Evolutionary conservation across 23 tunicate species (phyloP), one percentile per base, ranked within the genome.

Genomic region (Trididemnum miniatum): DNA sequence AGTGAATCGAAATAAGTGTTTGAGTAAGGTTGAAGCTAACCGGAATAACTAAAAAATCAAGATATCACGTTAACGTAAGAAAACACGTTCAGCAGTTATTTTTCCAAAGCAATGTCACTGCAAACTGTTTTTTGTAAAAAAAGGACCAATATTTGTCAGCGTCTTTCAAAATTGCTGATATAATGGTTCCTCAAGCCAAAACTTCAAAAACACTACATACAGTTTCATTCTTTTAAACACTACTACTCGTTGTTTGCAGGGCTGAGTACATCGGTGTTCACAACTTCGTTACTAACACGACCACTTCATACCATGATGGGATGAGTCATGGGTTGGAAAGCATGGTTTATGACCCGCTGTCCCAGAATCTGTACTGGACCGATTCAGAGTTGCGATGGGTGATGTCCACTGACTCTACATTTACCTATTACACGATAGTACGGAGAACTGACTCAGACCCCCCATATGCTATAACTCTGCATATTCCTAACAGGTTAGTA

Each of bases 301-400:
- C 82, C 34, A 1, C 27, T 4, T 15, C 34, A 3, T 75, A 87
- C 82, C 65, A 59, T 34, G 82, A 87, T 38, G 92, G 92, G 0
- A 81, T 87, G 86, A 86, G 86, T 0, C 84, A 65, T 22, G 86
- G 88, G 1, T 35, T 89, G 1, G 95, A 89, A 44, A 72, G 25
- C 32, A 57, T 89, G 57, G 95, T 88, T 38, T 83, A 78, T 36
- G 95, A 89, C 69, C 35, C 84, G 74, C 20, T 35, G 35, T 71
- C 79, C 27, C 2, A 78, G 51, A 83, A 83, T 36, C 59, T 89
- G 1, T 89, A 83, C 62, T 78, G 79, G 84, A 57, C 88, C 22
- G 95, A 89, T 63, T 77, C 88, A 0, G 71, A 69, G 22, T 51
- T 82, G 26, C 67, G 79, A 3, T 83, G 88, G 88, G 37, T 89